Percentiles rank a stretch among this genome's conserved stretches.
phyloP scores from a whole-genome alignment of 1,140 invertebrate species.

The Pogonomyrmex californicus region DNA sequence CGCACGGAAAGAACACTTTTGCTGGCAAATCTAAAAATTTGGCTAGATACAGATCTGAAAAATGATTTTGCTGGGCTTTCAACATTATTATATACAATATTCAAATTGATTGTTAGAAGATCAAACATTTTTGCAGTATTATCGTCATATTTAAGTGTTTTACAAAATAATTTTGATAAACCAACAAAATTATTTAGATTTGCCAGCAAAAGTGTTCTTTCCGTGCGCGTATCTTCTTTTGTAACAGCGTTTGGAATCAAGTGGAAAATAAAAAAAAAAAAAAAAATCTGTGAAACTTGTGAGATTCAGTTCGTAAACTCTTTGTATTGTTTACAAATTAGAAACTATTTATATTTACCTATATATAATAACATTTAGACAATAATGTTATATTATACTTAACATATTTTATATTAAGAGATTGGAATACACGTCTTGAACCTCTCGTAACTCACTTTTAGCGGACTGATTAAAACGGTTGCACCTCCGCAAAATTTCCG shows the following conservation, averaged over 20 bases:
- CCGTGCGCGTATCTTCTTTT: neutral
- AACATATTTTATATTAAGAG: neutral
- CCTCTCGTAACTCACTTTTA: neutral
- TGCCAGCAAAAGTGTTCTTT: too few relatives aligned
- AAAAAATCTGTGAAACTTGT: neutral
- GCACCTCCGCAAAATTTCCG: neutral
- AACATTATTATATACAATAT: too few relatives aligned
- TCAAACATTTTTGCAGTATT: too few relatives aligned
- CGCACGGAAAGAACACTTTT: too few relatives aligned
- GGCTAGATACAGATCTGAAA: too few relatives aligned
- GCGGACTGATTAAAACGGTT: neutral
- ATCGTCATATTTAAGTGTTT: too few relatives aligned
- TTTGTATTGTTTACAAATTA: neutral
- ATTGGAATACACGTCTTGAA: neutral
- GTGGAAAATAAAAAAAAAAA: neutral
- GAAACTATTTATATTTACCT: neutral
- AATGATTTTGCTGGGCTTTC: too few relatives aligned
- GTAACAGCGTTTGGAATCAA: neutral
- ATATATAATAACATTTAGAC: neutral
- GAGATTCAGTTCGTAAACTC: neutral
- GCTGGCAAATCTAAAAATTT: too few relatives aligned
- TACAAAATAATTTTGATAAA: too few relatives aligned
- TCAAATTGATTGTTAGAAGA: too few relatives aligned
- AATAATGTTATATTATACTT: neutral
- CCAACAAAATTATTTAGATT: too few relatives aligned